Evolutionary conservation across 2,888 invertebrate species (phyloP).

Genomic region (Endomychus coccineus): DNA sequence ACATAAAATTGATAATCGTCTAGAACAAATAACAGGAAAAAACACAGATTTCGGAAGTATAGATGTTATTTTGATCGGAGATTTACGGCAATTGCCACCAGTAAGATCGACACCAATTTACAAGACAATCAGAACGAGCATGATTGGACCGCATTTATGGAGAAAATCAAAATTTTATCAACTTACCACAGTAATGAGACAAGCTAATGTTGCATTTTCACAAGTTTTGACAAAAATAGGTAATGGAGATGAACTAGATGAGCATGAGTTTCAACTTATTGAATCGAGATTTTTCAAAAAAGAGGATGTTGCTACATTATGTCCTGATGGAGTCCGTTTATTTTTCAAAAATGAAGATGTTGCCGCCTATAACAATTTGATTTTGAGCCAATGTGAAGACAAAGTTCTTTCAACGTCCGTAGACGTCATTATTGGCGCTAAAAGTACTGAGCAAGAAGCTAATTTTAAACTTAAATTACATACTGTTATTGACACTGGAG

Average conservation of each 20-base stretch:
- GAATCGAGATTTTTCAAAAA: slow-evolving; percentile 2
- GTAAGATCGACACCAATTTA: slow-evolving; percentile 31
- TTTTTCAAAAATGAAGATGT: background rate
- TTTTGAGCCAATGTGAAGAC: background rate
- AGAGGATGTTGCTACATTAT: background rate
- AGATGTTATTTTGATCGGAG: slow-evolving; percentile 35
- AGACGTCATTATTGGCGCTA: background rate
- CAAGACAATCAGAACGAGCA: too few relatives aligned
- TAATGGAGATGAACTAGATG: background rate
- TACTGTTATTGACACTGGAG: too few relatives aligned
- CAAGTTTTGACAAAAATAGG: background rate
- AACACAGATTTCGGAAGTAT: slow-evolving; percentile 33
- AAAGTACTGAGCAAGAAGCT: background rate
- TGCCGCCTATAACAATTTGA: background rate
- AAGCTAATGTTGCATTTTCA: background rate
- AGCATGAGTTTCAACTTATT: slow-evolving; percentile 1
- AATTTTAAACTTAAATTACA: background rate
- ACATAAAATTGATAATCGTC: slow-evolving; percentile 6
- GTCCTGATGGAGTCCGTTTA: slow-evolving; percentile 3
- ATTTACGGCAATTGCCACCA: slow-evolving; percentile 36
- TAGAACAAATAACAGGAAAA: slow-evolving; percentile 18
- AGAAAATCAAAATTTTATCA: background rate
- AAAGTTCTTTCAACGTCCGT: background rate
- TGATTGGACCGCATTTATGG: slow-evolving; percentile 1
- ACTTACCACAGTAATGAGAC: background rate